Evolutionary conservation across 2,888 invertebrate genomes (phyloP).

Genomic region (Glyphotaelius pellucidus): DNA sequence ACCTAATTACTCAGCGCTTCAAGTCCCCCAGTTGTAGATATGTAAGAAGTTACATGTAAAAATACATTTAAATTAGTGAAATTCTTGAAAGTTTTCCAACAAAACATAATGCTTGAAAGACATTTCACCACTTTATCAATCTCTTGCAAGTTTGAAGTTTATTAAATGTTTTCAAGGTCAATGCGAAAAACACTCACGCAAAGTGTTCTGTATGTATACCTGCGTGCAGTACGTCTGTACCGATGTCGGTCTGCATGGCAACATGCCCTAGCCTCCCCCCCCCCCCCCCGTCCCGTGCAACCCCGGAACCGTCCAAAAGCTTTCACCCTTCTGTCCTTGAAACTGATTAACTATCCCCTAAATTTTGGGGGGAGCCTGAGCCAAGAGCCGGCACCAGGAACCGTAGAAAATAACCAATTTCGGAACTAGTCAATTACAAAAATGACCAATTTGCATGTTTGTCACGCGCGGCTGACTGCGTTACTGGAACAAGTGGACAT

Average conservation of each 20-base stretch:
- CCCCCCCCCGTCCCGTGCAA: slow-evolving; percentile 44
- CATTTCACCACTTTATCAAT: background rate
- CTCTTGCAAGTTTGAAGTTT: background rate
- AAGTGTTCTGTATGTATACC: slow-evolving; percentile 47
- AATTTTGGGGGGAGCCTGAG: slow-evolving; percentile 53
- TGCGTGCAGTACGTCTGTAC: slow-evolving; percentile 28
- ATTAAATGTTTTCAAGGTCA: slow-evolving; percentile 48
- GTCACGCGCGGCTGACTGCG: slow-evolving; percentile 25
- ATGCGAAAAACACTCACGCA: background rate
- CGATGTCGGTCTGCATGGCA: slow-evolving; percentile 61
- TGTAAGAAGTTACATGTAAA: background rate
- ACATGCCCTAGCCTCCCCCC: slow-evolving; percentile 60
- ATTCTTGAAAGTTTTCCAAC: background rate
- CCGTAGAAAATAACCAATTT: slow-evolving; percentile 45
- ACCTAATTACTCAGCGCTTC: background rate
- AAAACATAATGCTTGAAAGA: background rate
- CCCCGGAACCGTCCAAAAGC: slow-evolving; percentile 52
- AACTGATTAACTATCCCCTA: slow-evolving; percentile 66
- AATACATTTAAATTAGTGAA: background rate
- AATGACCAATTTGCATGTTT: slow-evolving; percentile 60
- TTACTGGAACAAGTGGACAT: slow-evolving; percentile 10
- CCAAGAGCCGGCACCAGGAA: slow-evolving; percentile 45
- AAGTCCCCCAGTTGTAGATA: background rate
- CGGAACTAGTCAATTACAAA: slow-evolving; percentile 48
- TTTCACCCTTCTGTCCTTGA: slow-evolving; percentile 66